These are phyloP conservation scores for Jordanella pulchra DNA, from an alignment of 2,797 vertebrate species.

Conservation along the genomic window DNA sequence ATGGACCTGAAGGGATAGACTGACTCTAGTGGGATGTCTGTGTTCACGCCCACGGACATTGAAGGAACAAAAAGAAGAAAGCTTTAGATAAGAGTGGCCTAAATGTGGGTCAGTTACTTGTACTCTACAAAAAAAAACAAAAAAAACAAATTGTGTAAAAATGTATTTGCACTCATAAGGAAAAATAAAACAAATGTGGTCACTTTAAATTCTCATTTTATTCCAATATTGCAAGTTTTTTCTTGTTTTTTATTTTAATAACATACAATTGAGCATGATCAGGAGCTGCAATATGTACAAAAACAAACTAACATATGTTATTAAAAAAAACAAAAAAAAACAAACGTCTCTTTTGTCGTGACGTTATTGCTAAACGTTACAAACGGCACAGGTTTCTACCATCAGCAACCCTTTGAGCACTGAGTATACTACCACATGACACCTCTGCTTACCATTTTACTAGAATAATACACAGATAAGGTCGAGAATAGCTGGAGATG, in stretches of 20 bases:
- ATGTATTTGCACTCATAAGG: neutral
- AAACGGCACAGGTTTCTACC: slow-evolving; percentile 94
- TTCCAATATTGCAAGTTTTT: slow-evolving; percentile 89
- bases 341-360: slow-evolving; percentile 87
- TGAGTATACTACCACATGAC: slow-evolving; percentile 85
- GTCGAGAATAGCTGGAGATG: slow-evolving; percentile 47
- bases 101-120: slow-evolving; percentile 1
- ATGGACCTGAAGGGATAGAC: slow-evolving; percentile 51
- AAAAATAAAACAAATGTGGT: slow-evolving; percentile 61
- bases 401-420: slow-evolving; percentile 89
- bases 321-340: slow-evolving; percentile 66
- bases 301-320: slow-evolving; percentile 82
- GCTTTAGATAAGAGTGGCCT: slow-evolving; percentile 6
- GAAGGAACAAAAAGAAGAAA: slow-evolving; percentile 9
- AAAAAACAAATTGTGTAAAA: neutral
- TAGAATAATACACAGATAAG: slow-evolving; percentile 79
- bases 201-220: slow-evolving; percentile 87
- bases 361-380: slow-evolving; percentile 99
- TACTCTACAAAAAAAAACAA: neutral
- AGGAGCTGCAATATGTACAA: slow-evolving; percentile 93
- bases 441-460: slow-evolving; percentile 80
- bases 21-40: slow-evolving; percentile 19
- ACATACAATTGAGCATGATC: slow-evolving; percentile 92
- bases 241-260: slow-evolving; percentile 79
- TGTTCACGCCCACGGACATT: slow-evolving; percentile 6